Conservation (phyloP, 64 coral and sea anemone genomes). For the Stichodactyla mertensii region DNA sequence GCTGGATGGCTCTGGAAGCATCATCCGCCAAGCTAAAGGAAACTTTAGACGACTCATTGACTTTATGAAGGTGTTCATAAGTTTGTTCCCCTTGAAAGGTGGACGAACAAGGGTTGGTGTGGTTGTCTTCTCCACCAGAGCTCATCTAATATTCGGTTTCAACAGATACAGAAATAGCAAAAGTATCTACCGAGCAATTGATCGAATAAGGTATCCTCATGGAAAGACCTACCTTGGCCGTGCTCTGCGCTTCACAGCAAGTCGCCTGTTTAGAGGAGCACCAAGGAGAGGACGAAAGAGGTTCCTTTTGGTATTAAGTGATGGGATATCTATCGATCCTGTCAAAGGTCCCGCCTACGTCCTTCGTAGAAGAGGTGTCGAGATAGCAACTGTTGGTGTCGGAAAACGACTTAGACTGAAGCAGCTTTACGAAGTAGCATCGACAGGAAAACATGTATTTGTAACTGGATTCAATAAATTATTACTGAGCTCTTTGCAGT, state of each 20-base stretch:
- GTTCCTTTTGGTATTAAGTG: constrained; percentile 33
- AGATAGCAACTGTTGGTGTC: constrained; percentile 20
- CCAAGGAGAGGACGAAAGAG: not conserved
- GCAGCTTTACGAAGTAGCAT: constrained; percentile 41
- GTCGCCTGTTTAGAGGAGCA: constrained; percentile 21
- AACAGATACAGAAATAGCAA: constrained; percentile 34
- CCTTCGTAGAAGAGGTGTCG: constrained; percentile 16
- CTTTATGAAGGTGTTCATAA: constrained; percentile 39
- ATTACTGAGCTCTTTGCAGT: constrained; percentile 7
- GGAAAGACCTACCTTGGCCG: constrained; percentile 42
- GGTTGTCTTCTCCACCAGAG: constrained; percentile 26
- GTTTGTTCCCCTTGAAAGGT: constrained; percentile 23
- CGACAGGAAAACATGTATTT: constrained; percentile 33
- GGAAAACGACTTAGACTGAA: constrained; percentile 36
- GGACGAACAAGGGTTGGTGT: constrained; percentile 34
- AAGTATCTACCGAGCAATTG: constrained; percentile 21
- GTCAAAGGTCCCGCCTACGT: not conserved
- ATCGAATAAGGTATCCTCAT: constrained; percentile 47
- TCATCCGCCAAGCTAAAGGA: constrained; percentile 25
- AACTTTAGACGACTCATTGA: constrained; percentile 41
- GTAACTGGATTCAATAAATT: constrained; percentile 35
- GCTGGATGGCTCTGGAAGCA: constrained; percentile 45
- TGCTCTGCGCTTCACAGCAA: constrained; percentile 15
- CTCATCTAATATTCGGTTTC: constrained; percentile 33
- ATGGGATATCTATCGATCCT: constrained; percentile 39